Evolutionary conservation across 2,797 vertebrate genomes (phyloP), one percentile per base, ranked within the genome.

Genomic region (Astyanax mexicanus): DNA sequence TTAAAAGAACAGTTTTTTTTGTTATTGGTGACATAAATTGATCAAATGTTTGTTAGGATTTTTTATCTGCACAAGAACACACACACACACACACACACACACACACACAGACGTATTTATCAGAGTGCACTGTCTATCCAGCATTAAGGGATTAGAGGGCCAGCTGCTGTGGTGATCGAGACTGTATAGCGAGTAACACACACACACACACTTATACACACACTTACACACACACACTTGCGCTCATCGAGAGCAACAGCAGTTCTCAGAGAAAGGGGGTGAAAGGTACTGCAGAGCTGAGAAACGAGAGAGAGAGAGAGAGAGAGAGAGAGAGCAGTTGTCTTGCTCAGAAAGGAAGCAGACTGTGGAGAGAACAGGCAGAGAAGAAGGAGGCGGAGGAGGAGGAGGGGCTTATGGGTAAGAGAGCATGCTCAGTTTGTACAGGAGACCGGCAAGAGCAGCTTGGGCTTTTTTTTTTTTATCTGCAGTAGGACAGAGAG

Each of bases 71-170:
- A 69, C 60, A 45, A 44, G 49, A 54, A 23, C 29, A 69, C 60
- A 47, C 44, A 51, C 54, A 25, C 29, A 69, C 60, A 47, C 44
- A 51, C 54, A 25, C 29, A 69, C 60, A 47, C 44, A 51, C 54
- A 25, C 29, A 69, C 60, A 32, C 29, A 32, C 29, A 32, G 29
- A 73, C 62, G 38, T 21, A 52, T 37, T 60, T 52, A 8, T 10
- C 64, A 62, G 74, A 72, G 27, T 83, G 52, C 52, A 60, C 78
- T 58, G 69, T 79, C 79, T 69, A 74, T 81, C 78, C 81, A 81
- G 88, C 86, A 89, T 89, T 87, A 90, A 85, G 83, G 86, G 91
- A 92, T 92, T 93, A 92, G 72, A 85, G 58, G 71, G 23, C 80
- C 90, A 91, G 88, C 90, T 84, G 89, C 89, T 79, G 83, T 81